phyloP scores from a whole-genome alignment of 2,797 vertebrate species.

The Podargus strigoides region DNA sequence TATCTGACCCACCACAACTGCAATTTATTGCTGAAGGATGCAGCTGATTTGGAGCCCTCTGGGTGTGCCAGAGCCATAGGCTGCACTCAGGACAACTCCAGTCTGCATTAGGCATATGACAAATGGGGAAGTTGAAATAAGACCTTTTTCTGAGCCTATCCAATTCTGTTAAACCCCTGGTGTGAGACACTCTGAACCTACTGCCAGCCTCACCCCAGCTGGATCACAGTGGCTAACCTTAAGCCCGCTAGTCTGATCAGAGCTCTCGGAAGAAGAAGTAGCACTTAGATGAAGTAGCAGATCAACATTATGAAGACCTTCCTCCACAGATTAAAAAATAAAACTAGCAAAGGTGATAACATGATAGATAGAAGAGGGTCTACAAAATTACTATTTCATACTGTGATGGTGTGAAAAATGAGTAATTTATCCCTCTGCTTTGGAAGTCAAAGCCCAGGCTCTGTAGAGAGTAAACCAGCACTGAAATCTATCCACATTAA shows the following conservation, averaged over 20 bases:
- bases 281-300: neutral
- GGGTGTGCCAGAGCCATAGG: neutral
- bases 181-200: neutral
- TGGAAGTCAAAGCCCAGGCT: neutral
- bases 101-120: neutral
- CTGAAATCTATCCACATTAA: neutral
- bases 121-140: neutral
- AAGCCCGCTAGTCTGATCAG: neutral
- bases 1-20: neutral
- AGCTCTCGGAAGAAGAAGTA: neutral
- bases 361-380: neutral
- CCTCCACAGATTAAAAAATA: neutral
- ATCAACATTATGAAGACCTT: neutral
- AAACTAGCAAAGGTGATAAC: slow-evolving; percentile 21
- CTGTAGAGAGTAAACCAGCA: slow-evolving; percentile 2
- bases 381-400: neutral
- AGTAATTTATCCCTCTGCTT: slow-evolving; percentile 48
- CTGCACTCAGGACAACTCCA: neutral
- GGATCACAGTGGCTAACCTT: neutral
- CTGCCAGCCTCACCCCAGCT: neutral
- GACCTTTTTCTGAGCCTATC: neutral
- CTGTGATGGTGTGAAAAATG: neutral
- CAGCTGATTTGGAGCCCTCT: neutral
- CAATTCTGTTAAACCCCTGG: neutral
- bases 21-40: neutral